Evolutionary conservation across 2,797 vertebrate species (phyloP).

Genomic region (Melanogrammus aeglefinus): DNA sequence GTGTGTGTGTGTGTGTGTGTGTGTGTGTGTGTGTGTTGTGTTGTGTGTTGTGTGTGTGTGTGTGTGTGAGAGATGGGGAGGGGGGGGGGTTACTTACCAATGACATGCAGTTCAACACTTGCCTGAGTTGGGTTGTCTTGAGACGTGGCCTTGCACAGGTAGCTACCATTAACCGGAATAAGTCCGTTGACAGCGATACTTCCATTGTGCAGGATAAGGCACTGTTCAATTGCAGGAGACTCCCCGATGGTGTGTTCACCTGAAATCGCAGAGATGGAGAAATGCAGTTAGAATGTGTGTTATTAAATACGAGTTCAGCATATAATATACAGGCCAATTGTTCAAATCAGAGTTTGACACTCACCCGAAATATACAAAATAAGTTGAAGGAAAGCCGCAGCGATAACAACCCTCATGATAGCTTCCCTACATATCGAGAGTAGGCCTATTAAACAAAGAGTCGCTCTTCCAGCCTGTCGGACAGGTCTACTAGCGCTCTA

Average conservation of each 20-base stretch:
- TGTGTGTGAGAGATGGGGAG: not conserved
- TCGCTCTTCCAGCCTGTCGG: not conserved
- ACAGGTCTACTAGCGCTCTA: not conserved
- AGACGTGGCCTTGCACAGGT: slow-evolving; percentile 72
- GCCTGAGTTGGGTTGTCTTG: slow-evolving; percentile 33
- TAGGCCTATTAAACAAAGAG: slow-evolving; percentile 24
- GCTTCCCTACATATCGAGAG: slow-evolving; percentile 46
- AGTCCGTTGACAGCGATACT: slow-evolving; percentile 70
- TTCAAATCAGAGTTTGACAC: slow-evolving; percentile 23
- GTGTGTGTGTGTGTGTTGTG: slow-evolving; percentile 2
- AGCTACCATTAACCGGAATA: slow-evolving; percentile 72
- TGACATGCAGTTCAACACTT: slow-evolving; percentile 68
- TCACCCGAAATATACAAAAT: slow-evolving; percentile 56
- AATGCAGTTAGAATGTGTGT: not conserved
- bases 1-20: no score
- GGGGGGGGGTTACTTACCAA: slow-evolving; percentile 70
- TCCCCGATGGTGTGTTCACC: slow-evolving; percentile 13
- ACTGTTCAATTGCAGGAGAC: not conserved
- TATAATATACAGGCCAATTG: not conserved
- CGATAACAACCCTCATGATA: slow-evolving; percentile 41
- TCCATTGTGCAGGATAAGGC: slow-evolving; percentile 62
- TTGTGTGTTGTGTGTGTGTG: not conserved
- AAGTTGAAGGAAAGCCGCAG: slow-evolving; percentile 43
- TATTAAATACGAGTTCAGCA: not conserved
- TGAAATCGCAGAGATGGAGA: not conserved